These are phyloP conservation scores for Lagocephalus sceleratus DNA, from an alignment of 2,797 vertebrate genomes.

Conservation along the genomic window DNA sequence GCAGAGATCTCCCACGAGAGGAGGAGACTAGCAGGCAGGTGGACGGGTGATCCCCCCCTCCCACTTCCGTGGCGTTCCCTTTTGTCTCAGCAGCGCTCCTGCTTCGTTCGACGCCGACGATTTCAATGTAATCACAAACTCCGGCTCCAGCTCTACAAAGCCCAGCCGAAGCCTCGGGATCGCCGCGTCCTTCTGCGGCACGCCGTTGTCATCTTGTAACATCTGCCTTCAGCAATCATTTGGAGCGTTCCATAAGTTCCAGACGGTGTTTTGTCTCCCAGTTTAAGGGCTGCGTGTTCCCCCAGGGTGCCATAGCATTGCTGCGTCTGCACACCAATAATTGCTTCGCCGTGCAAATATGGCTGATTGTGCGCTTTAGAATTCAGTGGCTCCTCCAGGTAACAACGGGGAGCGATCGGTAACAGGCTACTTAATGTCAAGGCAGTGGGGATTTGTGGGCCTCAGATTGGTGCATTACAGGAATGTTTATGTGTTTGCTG, in stretches of 20 bases:
- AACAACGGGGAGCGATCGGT: no score
- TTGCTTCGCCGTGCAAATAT: constrained; percentile 42
- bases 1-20: constrained; percentile 51
- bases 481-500: background rate
- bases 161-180: constrained; percentile 16
- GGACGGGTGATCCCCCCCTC: constrained; percentile 42
- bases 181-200: constrained; percentile 1
- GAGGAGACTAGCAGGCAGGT: constrained; percentile 33
- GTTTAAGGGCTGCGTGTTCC: constrained; percentile 9
- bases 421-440: no score
- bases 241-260: background rate
- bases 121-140: constrained; percentile 29
- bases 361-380: constrained; percentile 32
- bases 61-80: constrained; percentile 23
- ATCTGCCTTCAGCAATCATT: constrained; percentile 18
- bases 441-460: no score
- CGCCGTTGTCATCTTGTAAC: background rate
- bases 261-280: constrained; percentile 12
- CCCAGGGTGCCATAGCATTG: constrained; percentile 16
- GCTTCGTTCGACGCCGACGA: constrained; percentile 38
- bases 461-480: background rate
- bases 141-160: constrained; percentile 15
- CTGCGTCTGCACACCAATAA: constrained; percentile 36
- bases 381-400: constrained; percentile 4
- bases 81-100: constrained; percentile 30